Evolutionary conservation across 2,113 vertebrate genomes (phyloP).

Genomic region (pig (Sus scrofa)): T2T-Sscrofa CM000824.6:214829001-214829500

Average conservation of each 20-base stretch:
- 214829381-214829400: not conserved
- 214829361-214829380: constrained; percentile 33
- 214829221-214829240: not conserved
- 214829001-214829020: not conserved
- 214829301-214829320: not conserved
- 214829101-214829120: rapidly evolving
- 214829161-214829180: not conserved
- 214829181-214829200: not conserved
- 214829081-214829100: too few relatives aligned
- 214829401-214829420: constrained; percentile 43
- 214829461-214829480: constrained; percentile 55
- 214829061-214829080: not conserved
- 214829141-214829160: not conserved
- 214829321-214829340: not conserved
- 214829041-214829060: not conserved
- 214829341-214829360: not conserved
- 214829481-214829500: constrained; percentile 43
- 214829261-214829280: not conserved
- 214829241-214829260: not conserved
- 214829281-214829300: not conserved
- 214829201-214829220: not conserved
- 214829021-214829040: not conserved
- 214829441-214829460: not conserved
- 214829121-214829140: not conserved
- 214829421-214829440: constrained; percentile 49